Evolutionary conservation across 35 echinoderm and acorn worm species (phyloP).

Genomic region (Apostichopus japonicus): DNA sequence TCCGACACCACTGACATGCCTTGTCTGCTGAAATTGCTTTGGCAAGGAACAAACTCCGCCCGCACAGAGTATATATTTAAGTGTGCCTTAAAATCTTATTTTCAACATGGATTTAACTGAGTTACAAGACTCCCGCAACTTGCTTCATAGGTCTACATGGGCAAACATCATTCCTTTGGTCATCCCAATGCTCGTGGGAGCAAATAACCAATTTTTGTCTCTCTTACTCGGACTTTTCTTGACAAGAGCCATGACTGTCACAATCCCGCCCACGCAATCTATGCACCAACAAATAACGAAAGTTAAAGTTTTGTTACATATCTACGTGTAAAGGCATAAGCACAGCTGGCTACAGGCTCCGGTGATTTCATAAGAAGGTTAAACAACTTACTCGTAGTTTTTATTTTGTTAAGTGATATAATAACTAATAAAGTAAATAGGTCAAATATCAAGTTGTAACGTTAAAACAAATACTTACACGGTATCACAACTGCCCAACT

Average conservation of each 20-base stretch:
- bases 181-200: neutral
- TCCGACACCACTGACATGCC: neutral
- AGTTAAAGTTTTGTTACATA: conserved; percentile 9
- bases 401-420: neutral
- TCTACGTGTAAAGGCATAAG: neutral
- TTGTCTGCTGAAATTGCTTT: neutral
- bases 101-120: no score
- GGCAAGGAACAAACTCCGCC: neutral
- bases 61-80: neutral
- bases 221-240: neutral
- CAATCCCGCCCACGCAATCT: neutral
- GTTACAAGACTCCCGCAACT: neutral
- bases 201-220: neutral
- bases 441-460: neutral
- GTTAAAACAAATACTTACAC: neutral
- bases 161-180: neutral
- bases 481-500: neutral
- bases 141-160: neutral
- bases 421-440: neutral
- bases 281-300: neutral
- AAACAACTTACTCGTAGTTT: neutral
- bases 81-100: no score
- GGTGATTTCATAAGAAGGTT: conserved; percentile 6
- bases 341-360: neutral
- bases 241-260: conserved; percentile 3